Conservation (phyloP, 2,113 vertebrate species). For the Naja naja region DNA sequence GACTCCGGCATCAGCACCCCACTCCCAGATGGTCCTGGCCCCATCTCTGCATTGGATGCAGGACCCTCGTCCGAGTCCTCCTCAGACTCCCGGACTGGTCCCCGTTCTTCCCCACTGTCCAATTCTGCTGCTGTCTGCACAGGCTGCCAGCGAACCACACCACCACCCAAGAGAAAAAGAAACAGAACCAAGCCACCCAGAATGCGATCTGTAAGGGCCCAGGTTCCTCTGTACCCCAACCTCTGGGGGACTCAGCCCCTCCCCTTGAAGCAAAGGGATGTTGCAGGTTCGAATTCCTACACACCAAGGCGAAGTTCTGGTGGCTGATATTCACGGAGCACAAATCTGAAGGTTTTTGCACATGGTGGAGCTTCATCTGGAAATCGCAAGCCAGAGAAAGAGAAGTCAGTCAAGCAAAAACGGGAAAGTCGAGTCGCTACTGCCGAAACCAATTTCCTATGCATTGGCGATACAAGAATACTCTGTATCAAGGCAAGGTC, state of each 20-base stretch:
- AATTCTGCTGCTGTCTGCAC: too few species aligned
- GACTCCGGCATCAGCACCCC: too few species aligned
- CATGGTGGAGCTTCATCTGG: slow-evolving; percentile 75
- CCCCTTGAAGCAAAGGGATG: too few species aligned
- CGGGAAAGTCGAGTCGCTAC: fast-evolving
- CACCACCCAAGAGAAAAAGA: neutral
- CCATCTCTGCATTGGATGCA: too few species aligned
- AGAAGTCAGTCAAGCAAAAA: too few species aligned
- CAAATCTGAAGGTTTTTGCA: slow-evolving; percentile 76
- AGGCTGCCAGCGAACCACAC: too few species aligned
- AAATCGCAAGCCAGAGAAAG: slow-evolving; percentile 24
- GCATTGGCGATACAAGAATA: neutral
- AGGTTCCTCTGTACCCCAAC: neutral
- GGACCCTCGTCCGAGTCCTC: too few species aligned
- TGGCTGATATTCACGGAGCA: slow-evolving; percentile 77
- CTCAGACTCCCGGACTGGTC: too few species aligned
- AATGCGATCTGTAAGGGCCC: neutral
- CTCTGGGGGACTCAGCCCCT: too few species aligned
- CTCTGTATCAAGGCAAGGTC: too few species aligned
- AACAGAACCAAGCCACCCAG: fast-evolving
- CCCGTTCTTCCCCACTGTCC: too few species aligned
- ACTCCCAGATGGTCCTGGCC: too few species aligned
- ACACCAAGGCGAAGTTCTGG: slow-evolving; percentile 74
- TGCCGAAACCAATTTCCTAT: neutral
- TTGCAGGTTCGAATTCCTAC: neutral